Evolutionary conservation across 2,888 invertebrate species (phyloP).

Genomic region (Empis livida): DNA sequence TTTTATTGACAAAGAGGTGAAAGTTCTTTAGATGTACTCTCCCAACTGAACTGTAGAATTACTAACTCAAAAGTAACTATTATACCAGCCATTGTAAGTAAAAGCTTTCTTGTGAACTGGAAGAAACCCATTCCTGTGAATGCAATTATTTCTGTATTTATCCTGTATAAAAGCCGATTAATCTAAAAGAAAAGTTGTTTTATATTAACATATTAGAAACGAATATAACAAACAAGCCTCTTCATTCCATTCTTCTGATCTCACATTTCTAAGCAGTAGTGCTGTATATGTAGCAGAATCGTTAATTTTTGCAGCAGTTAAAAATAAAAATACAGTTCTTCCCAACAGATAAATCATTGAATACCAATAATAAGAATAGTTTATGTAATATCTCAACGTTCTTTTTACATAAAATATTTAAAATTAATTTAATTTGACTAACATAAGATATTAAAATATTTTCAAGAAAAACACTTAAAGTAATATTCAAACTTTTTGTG

Average conservation of each 20-base stretch:
- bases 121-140: slow-evolving; percentile 7
- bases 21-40: background rate
- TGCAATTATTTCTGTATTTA: slow-evolving; percentile 1
- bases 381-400: background rate
- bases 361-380: background rate
- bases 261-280: background rate
- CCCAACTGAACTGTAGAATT: slow-evolving; percentile 10
- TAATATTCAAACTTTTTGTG: background rate
- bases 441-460: background rate
- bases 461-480: background rate
- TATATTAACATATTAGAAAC: too few species aligned
- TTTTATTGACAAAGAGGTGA: slow-evolving; percentile 4
- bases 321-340: background rate
- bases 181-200: background rate
- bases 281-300: background rate
- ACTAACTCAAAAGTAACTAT: slow-evolving; percentile 13
- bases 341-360: background rate
- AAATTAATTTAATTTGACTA: background rate
- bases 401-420: background rate
- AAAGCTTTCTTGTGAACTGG: slow-evolving; percentile 2
- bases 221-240: background rate
- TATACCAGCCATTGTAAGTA: slow-evolving; percentile 11
- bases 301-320: background rate
- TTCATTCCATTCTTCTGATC: background rate
- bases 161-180: slow-evolving; percentile 1